phyloP scores from a whole-genome alignment of 2,797 vertebrate genomes.

The Phyllotis vaccarum region DNA sequence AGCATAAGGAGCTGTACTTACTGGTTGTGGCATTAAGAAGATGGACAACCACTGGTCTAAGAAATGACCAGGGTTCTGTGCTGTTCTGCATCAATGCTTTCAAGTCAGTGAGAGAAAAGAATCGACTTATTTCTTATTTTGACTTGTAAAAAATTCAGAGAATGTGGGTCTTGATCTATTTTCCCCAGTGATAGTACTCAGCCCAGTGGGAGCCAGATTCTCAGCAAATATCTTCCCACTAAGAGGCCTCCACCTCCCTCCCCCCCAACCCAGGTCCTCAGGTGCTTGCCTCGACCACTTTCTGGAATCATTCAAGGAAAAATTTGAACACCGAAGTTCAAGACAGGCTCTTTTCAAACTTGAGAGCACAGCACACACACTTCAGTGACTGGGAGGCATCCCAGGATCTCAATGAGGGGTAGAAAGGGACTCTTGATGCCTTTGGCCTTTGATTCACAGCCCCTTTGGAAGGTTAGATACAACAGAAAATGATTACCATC shows the following conservation, averaged over 20 bases:
- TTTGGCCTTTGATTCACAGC: not conserved
- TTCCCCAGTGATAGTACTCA: not conserved
- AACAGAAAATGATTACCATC: not conserved
- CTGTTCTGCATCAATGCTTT: conserved; percentile 40
- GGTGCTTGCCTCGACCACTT: not conserved
- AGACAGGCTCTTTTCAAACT: not conserved
- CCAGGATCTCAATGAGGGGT: not conserved
- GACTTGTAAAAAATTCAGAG: conserved; percentile 46
- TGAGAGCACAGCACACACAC: not conserved
- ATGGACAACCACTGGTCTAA: not conserved
- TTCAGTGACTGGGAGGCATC: not conserved
- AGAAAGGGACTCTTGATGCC: not conserved
- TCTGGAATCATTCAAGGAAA: not conserved
- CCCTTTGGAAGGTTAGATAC: not conserved
- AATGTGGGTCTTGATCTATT: conserved; percentile 23
- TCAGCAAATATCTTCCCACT: not conserved
- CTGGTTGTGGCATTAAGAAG: not conserved
- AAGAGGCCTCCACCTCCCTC: not conserved
- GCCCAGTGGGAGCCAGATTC: not conserved
- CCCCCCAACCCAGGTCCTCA: too few relatives aligned
- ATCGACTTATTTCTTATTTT: conserved; percentile 50
- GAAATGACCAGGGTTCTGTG: not conserved
- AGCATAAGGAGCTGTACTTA: not conserved
- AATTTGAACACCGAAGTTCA: not conserved
- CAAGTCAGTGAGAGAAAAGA: not conserved